Evolutionary conservation across 2,113 vertebrate species (phyloP), one percentile per base, ranked within the genome.

Genomic region (Beaufortia kweichowensis): DNA sequence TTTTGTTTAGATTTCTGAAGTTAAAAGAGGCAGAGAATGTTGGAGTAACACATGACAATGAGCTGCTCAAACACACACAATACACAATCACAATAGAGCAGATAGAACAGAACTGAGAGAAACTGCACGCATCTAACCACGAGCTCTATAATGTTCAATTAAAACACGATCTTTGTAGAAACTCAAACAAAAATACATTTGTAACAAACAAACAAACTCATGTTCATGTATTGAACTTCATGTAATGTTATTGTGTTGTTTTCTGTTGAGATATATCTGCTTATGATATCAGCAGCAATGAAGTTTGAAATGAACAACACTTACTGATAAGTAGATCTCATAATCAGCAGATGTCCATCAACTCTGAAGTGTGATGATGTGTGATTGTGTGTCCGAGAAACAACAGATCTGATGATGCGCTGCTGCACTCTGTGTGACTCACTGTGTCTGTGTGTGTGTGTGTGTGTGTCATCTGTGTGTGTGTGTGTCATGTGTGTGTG

Each of bases 41-140:
- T 90, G 78, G 86, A 90, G 79, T 84, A 64, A 74, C 60, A 48
- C 62, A 63, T 48, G 21, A 79, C 86, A 86, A 87, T 87, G 84
- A 69, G 43, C 75, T 26, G 21, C 26, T 59, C 73, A 74, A 62
- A 79, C 56, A 55, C 14, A 55, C 55, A 79, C 26, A 71, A 80
- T 78, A 84, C 82, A 83, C 43, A 66, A 77, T 62, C 63, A 91
- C 87, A 92, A 92, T 86, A 77, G 86, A 74, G 43, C 24, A 84
- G 80, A 91, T 89, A 91, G 91, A 85, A 76, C 43, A 86, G 90
- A 92, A 91, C 86, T 86, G 75, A 73, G 83, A 78, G 84, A 89
- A 91, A 89, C 6, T 48, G n/a, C 6, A 53, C 2, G 6, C n/a
- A 21, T 53, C 19, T 9, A 50, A 50, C 6, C 1, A n/a, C 48